Conservation (phyloP, 2,888 invertebrate genomes). For the Unio pictorum region DNA sequence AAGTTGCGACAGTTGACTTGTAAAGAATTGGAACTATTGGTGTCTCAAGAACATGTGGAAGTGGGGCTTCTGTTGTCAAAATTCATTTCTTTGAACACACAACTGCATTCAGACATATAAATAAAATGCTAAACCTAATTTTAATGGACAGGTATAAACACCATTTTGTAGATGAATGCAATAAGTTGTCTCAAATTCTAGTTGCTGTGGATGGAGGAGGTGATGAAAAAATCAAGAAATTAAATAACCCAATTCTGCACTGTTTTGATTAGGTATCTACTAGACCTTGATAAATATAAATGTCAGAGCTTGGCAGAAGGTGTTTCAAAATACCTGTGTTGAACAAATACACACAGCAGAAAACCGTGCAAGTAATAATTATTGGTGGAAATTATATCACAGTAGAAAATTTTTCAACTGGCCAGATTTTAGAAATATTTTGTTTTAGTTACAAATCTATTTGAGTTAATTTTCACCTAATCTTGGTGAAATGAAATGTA, state of each 20-base stretch:
- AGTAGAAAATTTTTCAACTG: too few relatives aligned
- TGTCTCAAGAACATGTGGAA: too few relatives aligned
- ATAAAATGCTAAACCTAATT: constrained; percentile 5
- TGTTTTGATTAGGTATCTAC: constrained; percentile 4
- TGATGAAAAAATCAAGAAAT: constrained; percentile 7
- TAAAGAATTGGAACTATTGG: too few relatives aligned
- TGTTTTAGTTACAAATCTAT: too few relatives aligned
- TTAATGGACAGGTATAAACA: background rate
- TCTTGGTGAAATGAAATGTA: too few relatives aligned
- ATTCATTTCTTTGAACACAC: constrained; percentile 1
- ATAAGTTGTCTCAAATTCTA: constrained; percentile 5
- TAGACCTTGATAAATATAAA: constrained; percentile 13
- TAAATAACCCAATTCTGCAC: constrained; percentile 6
- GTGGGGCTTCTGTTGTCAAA: constrained; percentile 1
- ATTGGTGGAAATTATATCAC: too few relatives aligned
- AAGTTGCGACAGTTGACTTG: too few relatives aligned
- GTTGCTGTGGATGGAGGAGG: constrained; percentile 9
- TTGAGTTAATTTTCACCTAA: too few relatives aligned
- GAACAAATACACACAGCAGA: constrained; percentile 11
- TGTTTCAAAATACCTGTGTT: constrained; percentile 16
- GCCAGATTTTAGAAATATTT: too few relatives aligned
- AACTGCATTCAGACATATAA: constrained; percentile 4
- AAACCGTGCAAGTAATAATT: constrained; percentile 3
- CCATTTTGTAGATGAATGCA: constrained; percentile 1
- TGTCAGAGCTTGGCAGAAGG: constrained; percentile 6